Conservation (phyloP, 1,140 invertebrate species). For the Halesus radiatus region DNA sequence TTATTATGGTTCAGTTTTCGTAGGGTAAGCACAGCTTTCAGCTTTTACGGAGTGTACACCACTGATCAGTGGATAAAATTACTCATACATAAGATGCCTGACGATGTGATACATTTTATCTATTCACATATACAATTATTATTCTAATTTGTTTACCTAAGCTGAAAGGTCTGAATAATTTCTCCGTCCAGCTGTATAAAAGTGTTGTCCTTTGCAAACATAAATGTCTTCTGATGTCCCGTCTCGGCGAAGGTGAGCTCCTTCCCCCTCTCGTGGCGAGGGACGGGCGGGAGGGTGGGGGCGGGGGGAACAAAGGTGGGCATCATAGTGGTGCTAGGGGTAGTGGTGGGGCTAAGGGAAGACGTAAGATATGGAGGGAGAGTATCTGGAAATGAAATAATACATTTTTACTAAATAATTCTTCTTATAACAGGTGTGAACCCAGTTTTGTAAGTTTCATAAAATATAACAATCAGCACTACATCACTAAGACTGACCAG, state of each 20-base stretch:
- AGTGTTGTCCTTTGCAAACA: slow-evolving; percentile 89
- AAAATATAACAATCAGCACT: not conserved
- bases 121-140: too few species aligned
- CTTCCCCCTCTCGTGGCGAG: slow-evolving; percentile 79
- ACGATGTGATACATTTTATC: too few species aligned
- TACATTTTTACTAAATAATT: too few species aligned
- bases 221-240: slow-evolving; percentile 83
- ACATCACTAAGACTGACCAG: not conserved
- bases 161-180: slow-evolving; percentile 87
- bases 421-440: too few species aligned
- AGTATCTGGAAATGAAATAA: slow-evolving; percentile 64
- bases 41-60: too few species aligned
- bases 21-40: too few species aligned
- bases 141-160: slow-evolving; percentile 72
- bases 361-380: slow-evolving; percentile 69
- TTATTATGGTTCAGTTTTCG: too few species aligned
- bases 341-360: slow-evolving; percentile 64
- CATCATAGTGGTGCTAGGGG: slow-evolving; percentile 63
- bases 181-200: slow-evolving; percentile 90
- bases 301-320: slow-evolving; percentile 64
- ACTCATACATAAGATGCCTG: too few species aligned
- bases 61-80: too few species aligned
- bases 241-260: slow-evolving; percentile 87
- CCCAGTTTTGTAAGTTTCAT: not conserved
- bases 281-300: slow-evolving; percentile 73